Evolutionary conservation across 2,888 invertebrate genomes (phyloP).

Genomic region (Hemaris fuciformis): DNA sequence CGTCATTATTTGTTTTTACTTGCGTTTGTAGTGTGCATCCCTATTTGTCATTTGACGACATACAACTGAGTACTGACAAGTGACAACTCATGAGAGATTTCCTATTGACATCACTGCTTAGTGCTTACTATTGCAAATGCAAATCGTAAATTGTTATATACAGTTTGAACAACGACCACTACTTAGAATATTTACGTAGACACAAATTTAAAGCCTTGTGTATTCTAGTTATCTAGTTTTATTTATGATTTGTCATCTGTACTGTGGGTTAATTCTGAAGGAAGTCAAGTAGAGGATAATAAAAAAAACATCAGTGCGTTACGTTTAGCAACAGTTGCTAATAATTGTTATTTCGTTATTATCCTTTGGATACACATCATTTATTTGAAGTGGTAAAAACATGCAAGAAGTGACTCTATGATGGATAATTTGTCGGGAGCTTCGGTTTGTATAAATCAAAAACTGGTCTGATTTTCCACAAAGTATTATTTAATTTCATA

Average conservation of each 20-base stretch:
- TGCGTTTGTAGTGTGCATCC: too few relatives aligned
- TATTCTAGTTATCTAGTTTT: neutral
- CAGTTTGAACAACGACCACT: neutral
- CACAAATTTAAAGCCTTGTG: too few relatives aligned
- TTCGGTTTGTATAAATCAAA: slow-evolving; percentile 20
- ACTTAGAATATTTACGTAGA: neutral
- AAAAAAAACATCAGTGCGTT: neutral
- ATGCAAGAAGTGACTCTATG: neutral
- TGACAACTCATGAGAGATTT: neutral
- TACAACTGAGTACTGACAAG: too few relatives aligned
- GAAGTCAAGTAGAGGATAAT: neutral
- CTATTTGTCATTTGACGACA: neutral
- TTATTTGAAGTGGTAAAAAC: neutral
- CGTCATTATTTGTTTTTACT: too few relatives aligned
- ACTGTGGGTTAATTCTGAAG: neutral
- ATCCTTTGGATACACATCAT: neutral
- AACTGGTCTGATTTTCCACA: too few relatives aligned
- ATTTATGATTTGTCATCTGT: neutral
- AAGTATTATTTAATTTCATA: too few relatives aligned
- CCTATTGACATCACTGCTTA: neutral
- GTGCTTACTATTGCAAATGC: too few relatives aligned
- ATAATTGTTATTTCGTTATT: neutral
- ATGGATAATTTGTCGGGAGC: slow-evolving; percentile 19
- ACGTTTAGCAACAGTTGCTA: neutral
- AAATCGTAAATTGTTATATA: neutral